Base-by-base conservation (phyloP, 2,113 vertebrate genomes). In the Herpetotheres cachinnans region DNA sequence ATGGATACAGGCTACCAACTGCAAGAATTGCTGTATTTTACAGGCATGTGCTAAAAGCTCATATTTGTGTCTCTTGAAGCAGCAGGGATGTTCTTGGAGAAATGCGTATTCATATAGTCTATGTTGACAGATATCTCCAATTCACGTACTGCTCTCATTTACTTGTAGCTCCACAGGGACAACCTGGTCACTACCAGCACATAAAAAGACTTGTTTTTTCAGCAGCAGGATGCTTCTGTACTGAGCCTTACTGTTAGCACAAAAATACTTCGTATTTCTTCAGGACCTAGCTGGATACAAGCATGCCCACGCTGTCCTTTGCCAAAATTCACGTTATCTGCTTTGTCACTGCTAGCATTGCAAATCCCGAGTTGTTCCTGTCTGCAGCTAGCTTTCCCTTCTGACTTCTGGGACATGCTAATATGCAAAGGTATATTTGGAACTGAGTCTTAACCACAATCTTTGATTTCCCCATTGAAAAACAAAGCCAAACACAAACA, bases 251-350 rank as follows among this genome's bases (percentile, higher is more conserved):
- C 19, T 0, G 2, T 47, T 82, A 66, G 49, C 36, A 38, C 62
- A 56, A 40, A 93, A 76, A 22, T 70, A 66, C 32, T 80, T 29
- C 34, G 59, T 54, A 42, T 95, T 95, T 89, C 54, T 86, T 15
- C 15, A 52, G 78, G 36, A 82, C 19, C 19, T 46, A 13, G 32
- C 14, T 70, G 36, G 59, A 70, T 81, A 24, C 13, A 55, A 82
- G 42, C 19, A 42, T 29, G 16, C 52, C 20, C 8, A 1, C 17
- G 1, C 10, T 46, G 26, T 42, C 27, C 16, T 79, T 66, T 90
- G 66, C 55, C 54, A 88, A 40, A 85, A 71, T 55, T 66, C n/a
- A 54, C 19, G 46, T 27, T 27, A 46, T 34, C 46, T 90, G n/a
- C 44, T 80, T 74, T 90, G 69, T 56, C 55, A 34, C 27, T 55